A percentile compares a stretch with the other conserved stretches of the same genome.
Conservation (phyloP, 2,797 vertebrate species). For the Anguilla anguilla region DNA sequence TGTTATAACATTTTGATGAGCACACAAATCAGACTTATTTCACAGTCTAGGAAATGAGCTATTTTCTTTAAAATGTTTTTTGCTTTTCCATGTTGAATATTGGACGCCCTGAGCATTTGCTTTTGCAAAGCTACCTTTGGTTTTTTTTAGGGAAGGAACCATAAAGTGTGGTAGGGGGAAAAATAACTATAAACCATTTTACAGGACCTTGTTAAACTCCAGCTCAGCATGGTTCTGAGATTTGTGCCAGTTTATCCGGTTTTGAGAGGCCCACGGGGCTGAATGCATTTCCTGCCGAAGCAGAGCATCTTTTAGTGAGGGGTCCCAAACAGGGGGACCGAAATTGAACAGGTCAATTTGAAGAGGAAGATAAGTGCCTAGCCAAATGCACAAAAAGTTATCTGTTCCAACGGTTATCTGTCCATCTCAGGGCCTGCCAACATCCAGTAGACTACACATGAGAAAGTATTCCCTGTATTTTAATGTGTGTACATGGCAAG, state of each 20-base stretch:
- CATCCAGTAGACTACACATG: not conserved
- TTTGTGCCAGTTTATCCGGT: constrained; percentile 17
- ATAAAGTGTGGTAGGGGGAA: constrained; percentile 18
- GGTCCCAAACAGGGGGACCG: not conserved
- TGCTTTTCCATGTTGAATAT: not conserved
- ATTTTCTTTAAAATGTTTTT: not conserved
- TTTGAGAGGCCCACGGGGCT: constrained; percentile 2
- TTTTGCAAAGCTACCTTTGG: not conserved
- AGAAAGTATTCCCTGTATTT: not conserved
- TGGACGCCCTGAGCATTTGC: not conserved
- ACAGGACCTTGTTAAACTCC: constrained; percentile 28
- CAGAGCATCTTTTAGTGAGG: constrained; percentile 3
- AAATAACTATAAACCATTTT: constrained; percentile 21
- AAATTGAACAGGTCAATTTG: not conserved
- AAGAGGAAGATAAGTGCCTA: not conserved
- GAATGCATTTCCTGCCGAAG: constrained; percentile 21
- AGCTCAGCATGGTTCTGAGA: constrained; percentile 21
- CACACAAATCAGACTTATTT: not conserved
- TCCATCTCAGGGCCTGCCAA: not conserved
- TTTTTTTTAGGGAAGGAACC: not conserved
- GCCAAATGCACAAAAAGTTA: not conserved
- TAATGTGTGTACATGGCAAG: not conserved
- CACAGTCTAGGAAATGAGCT: not conserved
- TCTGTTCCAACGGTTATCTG: no score
- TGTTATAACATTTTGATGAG: not conserved